Evolutionary conservation across 2,888 invertebrate genomes (phyloP).

Genomic region (Drosophila prostipennis): DNA sequence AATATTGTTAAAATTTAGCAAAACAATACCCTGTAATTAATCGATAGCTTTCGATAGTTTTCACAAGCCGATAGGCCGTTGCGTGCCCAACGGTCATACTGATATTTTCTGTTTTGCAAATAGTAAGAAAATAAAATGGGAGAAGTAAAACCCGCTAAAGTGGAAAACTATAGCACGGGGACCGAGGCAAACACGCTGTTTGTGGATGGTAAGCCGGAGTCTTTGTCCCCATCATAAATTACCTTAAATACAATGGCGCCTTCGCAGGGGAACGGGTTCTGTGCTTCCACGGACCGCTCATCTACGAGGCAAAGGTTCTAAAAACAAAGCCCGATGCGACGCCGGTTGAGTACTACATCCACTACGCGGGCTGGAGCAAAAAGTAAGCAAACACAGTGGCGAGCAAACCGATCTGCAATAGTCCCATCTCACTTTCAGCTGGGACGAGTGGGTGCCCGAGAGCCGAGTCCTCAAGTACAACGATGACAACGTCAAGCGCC

Average conservation of each 20-base stretch:
- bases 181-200: slow-evolving; percentile 84
- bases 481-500: slow-evolving; percentile 93
- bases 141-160: slow-evolving; percentile 64
- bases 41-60: slow-evolving; percentile 2
- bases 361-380: slow-evolving; percentile 99
- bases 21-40: slow-evolving; percentile 6
- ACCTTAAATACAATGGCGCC: slow-evolving; percentile 45
- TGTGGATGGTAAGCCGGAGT: slow-evolving; percentile 87
- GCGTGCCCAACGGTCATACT: slow-evolving; percentile 62
- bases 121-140: slow-evolving; percentile 55
- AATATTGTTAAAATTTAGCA: not conserved
- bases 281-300: slow-evolving; percentile 97
- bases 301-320: slow-evolving; percentile 98
- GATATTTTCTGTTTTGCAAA: slow-evolving; percentile 48
- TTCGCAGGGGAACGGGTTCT: slow-evolving; percentile 93
- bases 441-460: slow-evolving; percentile 97
- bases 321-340: slow-evolving; percentile 94
- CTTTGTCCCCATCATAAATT: not conserved
- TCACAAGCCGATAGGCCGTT: not conserved
- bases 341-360: slow-evolving; percentile 95
- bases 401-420: not conserved
- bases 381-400: slow-evolving; percentile 87
- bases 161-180: slow-evolving; percentile 52
- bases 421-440: slow-evolving; percentile 85
- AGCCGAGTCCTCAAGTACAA: slow-evolving; percentile 95